phyloP scores from a whole-genome alignment of 1,140 invertebrate species.

The Bombus balteatus region DNA sequence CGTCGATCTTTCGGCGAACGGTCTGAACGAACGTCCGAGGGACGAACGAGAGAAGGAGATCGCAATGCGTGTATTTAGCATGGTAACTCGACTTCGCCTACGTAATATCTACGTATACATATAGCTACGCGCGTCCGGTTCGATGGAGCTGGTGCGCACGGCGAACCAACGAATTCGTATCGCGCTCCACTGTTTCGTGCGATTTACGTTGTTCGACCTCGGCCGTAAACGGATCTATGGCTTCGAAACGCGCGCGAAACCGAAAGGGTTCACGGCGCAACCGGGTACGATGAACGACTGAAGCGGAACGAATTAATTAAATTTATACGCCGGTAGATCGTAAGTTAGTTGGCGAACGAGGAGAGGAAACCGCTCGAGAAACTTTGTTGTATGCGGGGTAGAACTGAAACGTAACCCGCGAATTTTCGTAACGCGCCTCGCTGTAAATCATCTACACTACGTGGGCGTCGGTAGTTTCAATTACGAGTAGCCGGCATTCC shows the following conservation, averaged over 20 bases:
- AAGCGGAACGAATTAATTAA: slow-evolving; percentile 32
- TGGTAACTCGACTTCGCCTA: neutral
- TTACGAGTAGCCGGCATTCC: neutral
- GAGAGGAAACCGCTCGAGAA: slow-evolving; percentile 3
- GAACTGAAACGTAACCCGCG: neutral
- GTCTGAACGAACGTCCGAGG: neutral
- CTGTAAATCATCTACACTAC: slow-evolving; percentile 1
- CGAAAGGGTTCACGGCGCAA: neutral
- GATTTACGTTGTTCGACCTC: neutral
- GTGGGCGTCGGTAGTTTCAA: slow-evolving; percentile 15
- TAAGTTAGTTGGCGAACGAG: neutral
- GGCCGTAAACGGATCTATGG: neutral
- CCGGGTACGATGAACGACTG: slow-evolving; percentile 1
- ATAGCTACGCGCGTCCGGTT: neutral
- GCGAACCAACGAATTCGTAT: neutral
- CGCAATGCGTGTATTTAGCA: neutral
- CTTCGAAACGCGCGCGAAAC: neutral
- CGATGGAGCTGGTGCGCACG: neutral
- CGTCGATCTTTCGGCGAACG: slow-evolving; percentile 9
- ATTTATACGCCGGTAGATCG: slow-evolving; percentile 8
- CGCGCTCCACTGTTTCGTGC: neutral
- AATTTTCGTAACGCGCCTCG: neutral
- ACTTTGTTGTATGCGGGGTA: slow-evolving; percentile 2
- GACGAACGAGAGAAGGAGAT: too few relatives aligned
- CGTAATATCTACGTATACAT: neutral